Conservation (phyloP, 2,888 invertebrate species). For the Mesorhabditis sp. region DNA sequence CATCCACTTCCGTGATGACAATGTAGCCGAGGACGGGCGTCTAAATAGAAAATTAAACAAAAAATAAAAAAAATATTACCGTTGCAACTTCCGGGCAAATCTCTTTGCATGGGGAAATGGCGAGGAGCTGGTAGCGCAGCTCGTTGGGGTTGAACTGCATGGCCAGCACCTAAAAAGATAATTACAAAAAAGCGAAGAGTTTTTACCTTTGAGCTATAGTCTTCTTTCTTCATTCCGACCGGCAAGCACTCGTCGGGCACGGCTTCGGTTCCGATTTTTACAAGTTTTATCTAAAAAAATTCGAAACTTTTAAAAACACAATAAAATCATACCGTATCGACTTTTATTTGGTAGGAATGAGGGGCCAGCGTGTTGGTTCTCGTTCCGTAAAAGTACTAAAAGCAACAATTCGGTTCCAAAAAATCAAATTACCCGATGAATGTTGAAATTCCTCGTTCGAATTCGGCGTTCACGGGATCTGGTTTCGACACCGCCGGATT, state of each 20-base stretch:
- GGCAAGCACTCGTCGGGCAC: slow-evolving; percentile 94
- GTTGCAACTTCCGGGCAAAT: slow-evolving; percentile 23
- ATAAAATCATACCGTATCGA: slow-evolving; percentile 77
- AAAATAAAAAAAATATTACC: neutral
- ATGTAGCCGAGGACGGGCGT: slow-evolving; percentile 85
- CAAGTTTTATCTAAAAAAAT: neutral
- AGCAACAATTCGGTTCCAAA: slow-evolving; percentile 11
- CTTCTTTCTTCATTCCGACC: slow-evolving; percentile 86
- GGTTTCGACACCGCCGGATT: slow-evolving; percentile 81
- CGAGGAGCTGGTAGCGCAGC: slow-evolving; percentile 80
- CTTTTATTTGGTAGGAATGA: slow-evolving; percentile 69
- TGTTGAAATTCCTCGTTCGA: slow-evolving; percentile 25
- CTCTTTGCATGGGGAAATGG: slow-evolving; percentile 79
- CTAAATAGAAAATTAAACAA: slow-evolving; percentile 64
- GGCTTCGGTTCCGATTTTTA: slow-evolving; percentile 67
- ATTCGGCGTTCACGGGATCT: slow-evolving; percentile 30
- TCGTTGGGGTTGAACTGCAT: slow-evolving; percentile 18
- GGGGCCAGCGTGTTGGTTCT: slow-evolving; percentile 73
- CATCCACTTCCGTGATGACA: slow-evolving; percentile 79
- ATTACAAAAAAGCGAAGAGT: neutral
- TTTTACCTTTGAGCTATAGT: slow-evolving; percentile 61
- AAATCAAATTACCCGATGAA: slow-evolving; percentile 57
- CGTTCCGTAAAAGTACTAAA: slow-evolving; percentile 93
- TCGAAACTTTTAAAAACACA: neutral
- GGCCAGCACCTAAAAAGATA: slow-evolving; percentile 22